Percentiles rank a stretch among this genome's conserved stretches.
Evolutionary conservation across 1,140 invertebrate genomes (phyloP).

Genomic region (Polypedilum vanderplanki): DNA sequence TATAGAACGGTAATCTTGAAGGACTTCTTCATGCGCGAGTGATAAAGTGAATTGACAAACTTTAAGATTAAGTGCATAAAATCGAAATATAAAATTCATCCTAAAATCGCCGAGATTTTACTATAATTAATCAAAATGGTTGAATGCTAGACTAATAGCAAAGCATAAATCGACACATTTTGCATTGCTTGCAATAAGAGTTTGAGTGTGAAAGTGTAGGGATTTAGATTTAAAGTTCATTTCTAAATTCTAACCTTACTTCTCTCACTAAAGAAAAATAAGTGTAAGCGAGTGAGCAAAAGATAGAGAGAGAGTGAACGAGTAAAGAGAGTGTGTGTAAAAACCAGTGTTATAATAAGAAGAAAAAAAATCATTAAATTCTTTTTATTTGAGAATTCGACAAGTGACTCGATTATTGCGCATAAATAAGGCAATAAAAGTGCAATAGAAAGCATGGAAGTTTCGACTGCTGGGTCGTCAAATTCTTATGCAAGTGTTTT

Average conservation of each 20-base stretch:
- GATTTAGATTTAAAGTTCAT: conserved; percentile 9
- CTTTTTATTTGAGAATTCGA: not conserved
- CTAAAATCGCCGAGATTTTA: conserved; percentile 9
- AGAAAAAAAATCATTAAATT: conserved; percentile 20
- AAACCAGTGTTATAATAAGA: not conserved
- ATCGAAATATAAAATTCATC: not conserved
- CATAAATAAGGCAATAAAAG: not conserved
- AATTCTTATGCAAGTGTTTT: conserved; percentile 13
- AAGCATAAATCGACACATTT: not conserved
- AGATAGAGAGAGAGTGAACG: too few species aligned
- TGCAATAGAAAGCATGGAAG: conserved; percentile 17
- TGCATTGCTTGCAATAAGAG: not conserved
- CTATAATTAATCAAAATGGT: conserved; percentile 14
- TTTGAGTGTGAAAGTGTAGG: not conserved
- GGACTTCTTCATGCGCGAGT: not conserved
- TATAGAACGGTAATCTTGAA: not conserved
- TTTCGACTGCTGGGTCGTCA: conserved; percentile 9
- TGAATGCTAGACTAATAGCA: not conserved
- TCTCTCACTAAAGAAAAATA: not conserved
- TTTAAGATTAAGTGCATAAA: conserved; percentile 19
- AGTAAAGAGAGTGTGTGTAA: not conserved
- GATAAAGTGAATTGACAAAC: not conserved
- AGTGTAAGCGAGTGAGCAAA: too few species aligned
- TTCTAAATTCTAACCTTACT: conserved; percentile 19
- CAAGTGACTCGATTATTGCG: not conserved